Base-by-base conservation (phyloP, 1,140 invertebrate species). In the Pseudomyrmex sp. region DNA sequence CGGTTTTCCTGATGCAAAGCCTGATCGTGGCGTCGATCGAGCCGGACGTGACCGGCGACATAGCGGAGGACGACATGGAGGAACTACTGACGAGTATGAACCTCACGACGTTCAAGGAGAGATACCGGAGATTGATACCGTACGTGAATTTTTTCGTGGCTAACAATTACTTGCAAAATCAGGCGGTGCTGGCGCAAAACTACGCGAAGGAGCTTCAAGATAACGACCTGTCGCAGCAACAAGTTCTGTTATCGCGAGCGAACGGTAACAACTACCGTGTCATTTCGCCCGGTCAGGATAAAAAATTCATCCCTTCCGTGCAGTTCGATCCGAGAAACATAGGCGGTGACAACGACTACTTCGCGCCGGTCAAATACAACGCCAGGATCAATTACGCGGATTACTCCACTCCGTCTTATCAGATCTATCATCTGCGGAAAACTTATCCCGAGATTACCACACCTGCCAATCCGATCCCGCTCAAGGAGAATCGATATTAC, bases 91-190 rank as follows among this genome's bases (percentile, higher is more conserved):
- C 84, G 1, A 86, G 91, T 2, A 89, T 91, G 18, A 90, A 92
- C 8, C 77, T 93, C 0, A 89, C 83, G 12, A 88, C 91, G 48
- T 92, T 93, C 62, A 96, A 95, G 80, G 96, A 97, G 93, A 95
- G 97, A 58, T 96, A 96, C 89, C 95, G 97, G 85, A 95, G 97
- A 68, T 91, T 97, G 58, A 97, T 98, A 89, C 97, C 97, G 1
- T 97, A 97, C 90, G 97, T 97, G 95, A 97, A 96, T 50, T 97
- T 96, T 91, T 97, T 97, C 91, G 94, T 97, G 20, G 95, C 96
- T 1, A 96, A 96, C 77, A 95, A 96, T 87, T 95, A 95, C 89
- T 85, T 93, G 0, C 90, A 87, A 73, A 35, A 56, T 0, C 84
- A 85, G 7, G 18, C 15, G 0, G 12, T 65, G 18, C 8, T 54